Base-by-base conservation (phyloP, 2,888 invertebrate genomes). In the Drosophila sordidula region DNA sequence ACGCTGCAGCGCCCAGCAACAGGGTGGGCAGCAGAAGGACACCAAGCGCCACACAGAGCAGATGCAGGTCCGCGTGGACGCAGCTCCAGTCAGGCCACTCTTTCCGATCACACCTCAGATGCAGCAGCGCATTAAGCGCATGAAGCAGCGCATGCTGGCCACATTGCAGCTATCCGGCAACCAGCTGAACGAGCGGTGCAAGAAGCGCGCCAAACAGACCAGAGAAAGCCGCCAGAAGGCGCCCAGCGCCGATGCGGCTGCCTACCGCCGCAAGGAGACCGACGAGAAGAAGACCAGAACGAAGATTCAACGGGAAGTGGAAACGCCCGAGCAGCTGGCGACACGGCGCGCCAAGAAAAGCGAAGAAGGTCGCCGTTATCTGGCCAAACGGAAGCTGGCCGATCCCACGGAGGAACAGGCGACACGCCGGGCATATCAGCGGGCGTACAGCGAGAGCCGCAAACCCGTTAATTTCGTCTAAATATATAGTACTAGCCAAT, bases 131-230 rank as follows among this genome's bases (percentile, higher is more conserved):
- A 74, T 87, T 14, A 38, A 49, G 2, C 72, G 68, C 6, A 81
- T 77, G 69, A 86, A 87, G 46, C 25, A 55, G 4, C 84, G 87
- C 18, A 66, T 86, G 44, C 12, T 75, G 36, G 54, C 49, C 9
- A 78, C 76, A 11, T 39, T 83, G 12, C 54, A 46, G n/a, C 68
- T 76, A 4, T 62, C 66, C 46, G 79, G 77, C 0, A 42, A 68
- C 9, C 70, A 77, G 29, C 25, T 78, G 12, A 41, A 32, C 2
- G 64, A 67, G 11, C 36, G 58, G 5, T 55, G 44, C 1, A 42
- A 22, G 6, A 66, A 63, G 34, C 78, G 75, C 2, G 51, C 50
- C 0, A 41, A 46, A 3, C 70, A 65, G 51, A 64, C 63, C 0
- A 29, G 16, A 5, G 52, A 54, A 1, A 59, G 59, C 3, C 51